These are phyloP conservation scores for Anastrepha ludens DNA, from an alignment of 1,140 invertebrate genomes.

Conservation along the genomic window DNA sequence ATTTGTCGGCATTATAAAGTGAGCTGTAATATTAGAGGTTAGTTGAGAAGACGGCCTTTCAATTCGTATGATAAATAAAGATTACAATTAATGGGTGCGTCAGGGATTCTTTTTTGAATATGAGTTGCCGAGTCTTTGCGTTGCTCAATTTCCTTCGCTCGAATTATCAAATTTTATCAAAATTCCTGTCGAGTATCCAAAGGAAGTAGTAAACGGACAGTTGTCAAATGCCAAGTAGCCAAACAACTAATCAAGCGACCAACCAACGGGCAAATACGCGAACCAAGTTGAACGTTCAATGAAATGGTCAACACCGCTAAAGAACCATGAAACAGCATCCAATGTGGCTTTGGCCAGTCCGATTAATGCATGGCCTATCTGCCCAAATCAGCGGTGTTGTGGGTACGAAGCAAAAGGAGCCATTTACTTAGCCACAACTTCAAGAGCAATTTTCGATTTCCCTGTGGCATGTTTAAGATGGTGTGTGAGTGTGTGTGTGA, in stretches of 20 bases:
- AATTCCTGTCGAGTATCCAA: background rate
- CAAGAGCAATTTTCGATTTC: constrained; percentile 24
- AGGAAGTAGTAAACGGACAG: background rate
- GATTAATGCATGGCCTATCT: background rate
- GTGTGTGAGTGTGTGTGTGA: too few species aligned
- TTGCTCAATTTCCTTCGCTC: background rate
- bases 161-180: background rate
- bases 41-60: too few species aligned
- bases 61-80: too few species aligned
- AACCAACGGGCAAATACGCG: background rate
- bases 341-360: background rate
- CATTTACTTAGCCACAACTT: constrained; percentile 18
- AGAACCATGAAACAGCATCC: background rate
- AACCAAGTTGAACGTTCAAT: too few species aligned
- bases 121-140: too few species aligned
- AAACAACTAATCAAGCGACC: background rate
- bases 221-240: background rate
- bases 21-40: too few species aligned
- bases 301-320: background rate
- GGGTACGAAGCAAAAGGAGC: background rate
- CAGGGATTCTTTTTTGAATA: too few species aligned
- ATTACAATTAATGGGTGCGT: too few species aligned
- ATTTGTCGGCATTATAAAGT: too few species aligned
- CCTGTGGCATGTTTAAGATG: background rate
- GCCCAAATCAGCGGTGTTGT: background rate